Conservation (phyloP, 1,140 invertebrate genomes). For the Drosophila subobscura region DNA sequence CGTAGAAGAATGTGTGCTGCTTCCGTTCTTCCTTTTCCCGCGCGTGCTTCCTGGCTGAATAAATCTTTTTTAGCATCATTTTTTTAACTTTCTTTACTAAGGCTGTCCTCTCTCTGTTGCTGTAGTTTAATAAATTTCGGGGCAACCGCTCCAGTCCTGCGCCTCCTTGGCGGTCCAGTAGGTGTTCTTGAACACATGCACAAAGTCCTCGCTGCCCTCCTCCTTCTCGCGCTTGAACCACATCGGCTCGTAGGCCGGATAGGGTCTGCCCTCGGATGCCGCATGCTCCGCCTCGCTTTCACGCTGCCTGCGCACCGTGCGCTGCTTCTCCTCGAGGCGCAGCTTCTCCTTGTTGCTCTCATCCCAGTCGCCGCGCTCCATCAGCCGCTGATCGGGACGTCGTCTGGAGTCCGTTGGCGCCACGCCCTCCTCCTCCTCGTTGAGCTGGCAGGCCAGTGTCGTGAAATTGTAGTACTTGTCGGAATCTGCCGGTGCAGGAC, state of each 20-base stretch:
- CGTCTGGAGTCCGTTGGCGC: conserved; percentile 97
- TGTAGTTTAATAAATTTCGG: conserved; percentile 93
- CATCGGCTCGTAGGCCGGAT: conserved; percentile 90
- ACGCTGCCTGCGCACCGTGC: conserved; percentile 88
- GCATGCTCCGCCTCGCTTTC: conserved; percentile 92
- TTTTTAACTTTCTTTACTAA: conserved; percentile 41
- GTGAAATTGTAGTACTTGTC: conserved; percentile 97
- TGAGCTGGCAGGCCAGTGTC: conserved; percentile 96
- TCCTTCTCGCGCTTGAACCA: conserved; percentile 96
- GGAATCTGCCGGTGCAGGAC: conserved; percentile 88
- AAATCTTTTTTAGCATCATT: conserved; percentile 52
- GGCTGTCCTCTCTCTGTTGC: conserved; percentile 35
- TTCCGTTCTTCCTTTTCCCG: background rate
- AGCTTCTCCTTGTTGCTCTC: conserved; percentile 96
- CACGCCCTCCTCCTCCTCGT: conserved; percentile 95
- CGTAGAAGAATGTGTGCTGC: conserved; percentile 34
- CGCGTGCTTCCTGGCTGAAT: conserved; percentile 14
- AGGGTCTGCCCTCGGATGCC: conserved; percentile 89
- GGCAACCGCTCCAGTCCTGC: conserved; percentile 95
- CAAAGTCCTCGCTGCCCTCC: conserved; percentile 90
- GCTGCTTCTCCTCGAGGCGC: conserved; percentile 96
- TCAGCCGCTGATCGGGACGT: conserved; percentile 97
- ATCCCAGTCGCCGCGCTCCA: conserved; percentile 98
- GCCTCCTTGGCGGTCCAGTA: conserved; percentile 97
- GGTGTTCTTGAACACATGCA: conserved; percentile 93